Conservation (phyloP, 2,797 vertebrate genomes). For the Pseudotriccus pelzelni region DNA sequence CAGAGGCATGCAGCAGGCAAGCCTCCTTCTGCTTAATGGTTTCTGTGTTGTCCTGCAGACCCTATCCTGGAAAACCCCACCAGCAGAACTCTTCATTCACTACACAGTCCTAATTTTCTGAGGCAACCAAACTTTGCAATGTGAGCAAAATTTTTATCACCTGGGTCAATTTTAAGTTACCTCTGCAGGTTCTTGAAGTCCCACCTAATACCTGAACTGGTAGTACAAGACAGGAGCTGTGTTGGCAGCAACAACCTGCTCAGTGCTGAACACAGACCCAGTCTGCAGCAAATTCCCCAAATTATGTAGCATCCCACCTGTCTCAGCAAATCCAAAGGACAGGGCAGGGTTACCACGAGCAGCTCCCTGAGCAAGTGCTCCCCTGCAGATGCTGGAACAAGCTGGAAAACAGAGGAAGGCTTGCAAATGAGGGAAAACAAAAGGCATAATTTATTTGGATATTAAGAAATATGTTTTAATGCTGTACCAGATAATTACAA, state of each 20-base stretch:
- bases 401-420: not conserved
- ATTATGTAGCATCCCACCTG: accelerated
- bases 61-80: not conserved
- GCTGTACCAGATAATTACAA: conserved; percentile 60
- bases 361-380: not conserved
- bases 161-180: not conserved
- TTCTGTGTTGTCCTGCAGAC: not conserved
- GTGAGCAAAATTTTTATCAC: not conserved
- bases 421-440: not conserved
- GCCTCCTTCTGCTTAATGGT: not conserved
- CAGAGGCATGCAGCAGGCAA: not conserved
- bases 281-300: not conserved
- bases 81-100: not conserved
- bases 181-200: not conserved
- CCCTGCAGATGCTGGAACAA: not conserved
- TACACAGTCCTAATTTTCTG: not conserved
- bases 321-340: not conserved
- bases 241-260: not conserved
- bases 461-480: conserved; percentile 1
- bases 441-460: conserved; percentile 52
- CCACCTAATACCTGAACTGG: not conserved
- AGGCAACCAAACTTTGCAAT: not conserved
- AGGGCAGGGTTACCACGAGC: not conserved
- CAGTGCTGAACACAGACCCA: not conserved
- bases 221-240: not conserved